Conservation (phyloP, 2,888 invertebrate species). For the Hyppa rectilinea region DNA sequence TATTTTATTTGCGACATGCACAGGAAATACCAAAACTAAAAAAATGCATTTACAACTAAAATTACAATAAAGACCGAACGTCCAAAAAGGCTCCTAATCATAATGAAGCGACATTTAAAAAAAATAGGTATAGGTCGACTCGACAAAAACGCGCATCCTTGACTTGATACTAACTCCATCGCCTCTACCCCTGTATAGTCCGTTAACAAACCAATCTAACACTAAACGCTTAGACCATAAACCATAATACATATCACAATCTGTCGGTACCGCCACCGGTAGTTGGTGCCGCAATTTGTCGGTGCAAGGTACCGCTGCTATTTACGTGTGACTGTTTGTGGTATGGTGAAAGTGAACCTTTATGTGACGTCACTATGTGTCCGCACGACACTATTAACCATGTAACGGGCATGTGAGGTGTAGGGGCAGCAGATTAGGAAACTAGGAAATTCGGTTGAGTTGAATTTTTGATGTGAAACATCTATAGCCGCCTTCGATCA, state of each 20-base stretch:
- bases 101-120: too few species aligned
- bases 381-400: slow-evolving; percentile 77
- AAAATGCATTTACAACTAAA: too few species aligned
- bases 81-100: too few species aligned
- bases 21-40: too few species aligned
- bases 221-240: slow-evolving; percentile 45
- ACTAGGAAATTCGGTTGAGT: neutral
- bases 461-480: too few species aligned
- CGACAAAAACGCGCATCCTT: too few species aligned
- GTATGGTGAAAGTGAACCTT: slow-evolving; percentile 81
- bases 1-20: too few species aligned
- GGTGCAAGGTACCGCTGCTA: slow-evolving; percentile 55
- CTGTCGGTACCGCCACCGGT: slow-evolving; percentile 27
- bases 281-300: slow-evolving; percentile 51
- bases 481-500: too few species aligned
- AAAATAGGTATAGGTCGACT: too few species aligned
- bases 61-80: too few species aligned
- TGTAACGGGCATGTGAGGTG: slow-evolving; percentile 73
- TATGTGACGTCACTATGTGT: slow-evolving; percentile 81
- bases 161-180: neutral
- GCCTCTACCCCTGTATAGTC: neutral
- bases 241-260: slow-evolving; percentile 53
- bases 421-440: slow-evolving; percentile 71
- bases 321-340: slow-evolving; percentile 71
- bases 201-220: slow-evolving; percentile 42